phyloP scores from a whole-genome alignment of 2,888 invertebrate species.

The Acanthosepion lycidas region DNA sequence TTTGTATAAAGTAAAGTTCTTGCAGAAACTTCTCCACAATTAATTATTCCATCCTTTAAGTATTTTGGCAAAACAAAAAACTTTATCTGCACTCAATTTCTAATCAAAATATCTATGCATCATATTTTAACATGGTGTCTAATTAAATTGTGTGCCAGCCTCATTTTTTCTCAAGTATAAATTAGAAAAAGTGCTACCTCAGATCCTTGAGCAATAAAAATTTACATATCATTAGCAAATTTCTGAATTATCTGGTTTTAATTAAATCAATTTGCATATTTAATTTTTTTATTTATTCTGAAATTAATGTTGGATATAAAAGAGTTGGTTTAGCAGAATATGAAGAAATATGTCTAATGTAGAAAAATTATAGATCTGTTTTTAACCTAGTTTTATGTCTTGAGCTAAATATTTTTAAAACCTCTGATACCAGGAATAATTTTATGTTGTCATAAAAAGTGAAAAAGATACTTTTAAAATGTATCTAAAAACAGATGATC shows the following conservation, averaged over 20 bases:
- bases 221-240: neutral
- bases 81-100: neutral
- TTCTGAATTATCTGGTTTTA: neutral
- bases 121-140: neutral
- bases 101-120: neutral
- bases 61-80: neutral
- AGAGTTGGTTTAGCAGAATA: neutral
- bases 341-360: neutral
- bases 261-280: neutral
- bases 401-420: neutral
- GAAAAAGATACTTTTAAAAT: neutral
- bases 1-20: too few species aligned
- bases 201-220: neutral
- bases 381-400: neutral
- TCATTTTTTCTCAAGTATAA: neutral
- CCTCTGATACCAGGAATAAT: neutral
- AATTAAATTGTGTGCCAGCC: neutral
- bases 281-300: neutral
- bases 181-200: neutral
- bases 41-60: too few species aligned
- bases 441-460: neutral
- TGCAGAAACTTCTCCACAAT: neutral
- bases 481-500: neutral
- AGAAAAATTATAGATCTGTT: neutral
- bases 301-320: neutral